These are phyloP conservation scores for Furnarius figulus DNA, from an alignment of 2,113 vertebrate genomes.

Conservation along the genomic window DNA sequence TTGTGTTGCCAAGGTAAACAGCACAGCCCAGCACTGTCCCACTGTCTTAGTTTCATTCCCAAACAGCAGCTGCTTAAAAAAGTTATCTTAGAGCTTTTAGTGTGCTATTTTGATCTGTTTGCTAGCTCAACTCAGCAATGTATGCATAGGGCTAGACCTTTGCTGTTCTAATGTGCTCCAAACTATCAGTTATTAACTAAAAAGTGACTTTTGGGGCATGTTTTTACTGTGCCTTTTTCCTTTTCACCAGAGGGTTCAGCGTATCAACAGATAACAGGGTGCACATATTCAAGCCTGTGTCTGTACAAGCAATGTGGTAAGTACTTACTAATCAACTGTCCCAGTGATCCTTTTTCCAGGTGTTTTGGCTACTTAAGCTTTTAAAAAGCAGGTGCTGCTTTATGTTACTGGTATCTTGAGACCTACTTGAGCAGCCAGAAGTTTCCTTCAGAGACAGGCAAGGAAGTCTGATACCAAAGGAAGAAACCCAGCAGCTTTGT, in stretches of 20 bases:
- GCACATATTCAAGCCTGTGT: conserved; percentile 97
- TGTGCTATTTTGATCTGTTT: conserved; percentile 1
- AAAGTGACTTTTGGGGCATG: neutral
- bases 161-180: conserved; percentile 1
- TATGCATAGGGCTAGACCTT: conserved; percentile 10
- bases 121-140: conserved; percentile 37
- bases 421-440: neutral
- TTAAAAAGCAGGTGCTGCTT: conserved; percentile 12
- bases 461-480: neutral
- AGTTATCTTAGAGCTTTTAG: conserved; percentile 49
- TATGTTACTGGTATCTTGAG: neutral
- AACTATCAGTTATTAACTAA: neutral
- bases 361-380: neutral
- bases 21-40: conserved; percentile 41
- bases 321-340: neutral
- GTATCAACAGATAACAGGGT: conserved; percentile 95
- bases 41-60: neutral
- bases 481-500: neutral
- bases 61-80: conserved; percentile 29
- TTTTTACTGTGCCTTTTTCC: conserved; percentile 16
- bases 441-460: neutral
- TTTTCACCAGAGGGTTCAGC: conserved; percentile 85
- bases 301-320: conserved; percentile 99
- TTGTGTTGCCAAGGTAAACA: conserved; percentile 65
- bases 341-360: neutral